phyloP scores from a whole-genome alignment of 2,113 vertebrate species.

The Lasiurus cinereus region DNA sequence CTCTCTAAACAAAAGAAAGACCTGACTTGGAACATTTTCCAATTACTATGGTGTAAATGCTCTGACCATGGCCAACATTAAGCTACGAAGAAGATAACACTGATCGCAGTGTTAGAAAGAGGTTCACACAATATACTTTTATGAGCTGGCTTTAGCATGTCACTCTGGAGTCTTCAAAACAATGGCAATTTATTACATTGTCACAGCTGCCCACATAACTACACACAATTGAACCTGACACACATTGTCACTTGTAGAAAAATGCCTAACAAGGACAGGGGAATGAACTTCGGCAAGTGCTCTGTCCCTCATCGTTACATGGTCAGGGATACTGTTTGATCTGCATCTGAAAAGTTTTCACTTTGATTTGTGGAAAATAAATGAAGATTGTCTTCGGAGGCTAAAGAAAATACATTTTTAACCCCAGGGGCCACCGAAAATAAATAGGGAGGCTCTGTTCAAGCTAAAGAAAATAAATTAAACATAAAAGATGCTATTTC shows the following conservation, averaged over 20 bases:
- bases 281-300: not conserved
- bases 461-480: conserved; percentile 88
- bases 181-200: not conserved
- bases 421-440: conserved; percentile 77
- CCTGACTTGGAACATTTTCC: not conserved
- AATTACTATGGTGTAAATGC: conserved; percentile 11
- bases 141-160: not conserved
- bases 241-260: conserved; percentile 4
- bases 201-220: conserved; percentile 9
- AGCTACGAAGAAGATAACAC: not conserved
- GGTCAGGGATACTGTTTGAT: conserved; percentile 48
- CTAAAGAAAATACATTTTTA: conserved; percentile 87
- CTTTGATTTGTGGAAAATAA: conserved; percentile 83
- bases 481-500: conserved; percentile 86
- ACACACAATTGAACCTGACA: conserved; percentile 27
- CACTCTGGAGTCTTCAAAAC: not conserved
- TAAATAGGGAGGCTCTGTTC: conserved; percentile 83
- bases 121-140: not conserved
- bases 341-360: conserved; percentile 73
- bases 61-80: not conserved
- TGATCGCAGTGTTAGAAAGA: not conserved
- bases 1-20: conserved; percentile 26
- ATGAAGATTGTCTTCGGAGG: conserved; percentile 85
- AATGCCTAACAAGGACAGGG: not conserved
- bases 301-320: not conserved